Evolutionary conservation across 2,888 invertebrate genomes (phyloP).

Genomic region (Zhuqinia jingwanae): DNA sequence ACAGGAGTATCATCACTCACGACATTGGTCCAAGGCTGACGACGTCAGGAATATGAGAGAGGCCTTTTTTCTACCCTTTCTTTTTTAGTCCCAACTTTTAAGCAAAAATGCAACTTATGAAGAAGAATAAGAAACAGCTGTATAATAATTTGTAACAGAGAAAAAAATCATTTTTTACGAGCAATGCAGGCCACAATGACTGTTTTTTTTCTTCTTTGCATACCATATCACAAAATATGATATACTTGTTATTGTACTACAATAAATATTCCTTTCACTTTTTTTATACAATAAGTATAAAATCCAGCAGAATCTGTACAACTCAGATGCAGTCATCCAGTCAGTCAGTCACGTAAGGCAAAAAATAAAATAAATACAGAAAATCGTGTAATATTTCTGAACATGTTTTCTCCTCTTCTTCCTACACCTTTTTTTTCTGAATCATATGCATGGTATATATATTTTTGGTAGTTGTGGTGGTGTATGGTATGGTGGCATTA

Average conservation of each 20-base stretch:
- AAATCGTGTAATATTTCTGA: constrained; percentile 2
- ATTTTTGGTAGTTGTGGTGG: background rate
- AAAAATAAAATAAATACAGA: no score
- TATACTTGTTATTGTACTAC: no score
- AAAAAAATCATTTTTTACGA: constrained; percentile 23
- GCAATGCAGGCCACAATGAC: background rate
- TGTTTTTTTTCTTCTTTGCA: background rate
- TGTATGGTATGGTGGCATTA: constrained; percentile 28
- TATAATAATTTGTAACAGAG: constrained; percentile 10
- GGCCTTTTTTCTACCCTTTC: no score
- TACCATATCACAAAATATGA: background rate
- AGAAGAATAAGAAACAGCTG: background rate
- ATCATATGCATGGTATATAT: background rate
- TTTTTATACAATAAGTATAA: background rate
- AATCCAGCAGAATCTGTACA: background rate
- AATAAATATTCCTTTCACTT: background rate
- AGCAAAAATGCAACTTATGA: no score
- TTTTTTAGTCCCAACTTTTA: no score
- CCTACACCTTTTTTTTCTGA: constrained; percentile 8
- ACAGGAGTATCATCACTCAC: no score
- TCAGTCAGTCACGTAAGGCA: constrained; percentile 4
- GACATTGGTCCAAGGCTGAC: no score
- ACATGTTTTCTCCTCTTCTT: background rate
- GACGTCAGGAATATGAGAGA: no score
- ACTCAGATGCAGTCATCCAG: background rate